Base-by-base conservation (phyloP, 2,888 invertebrate species). In the Choristoneura rosaceana region DNA sequence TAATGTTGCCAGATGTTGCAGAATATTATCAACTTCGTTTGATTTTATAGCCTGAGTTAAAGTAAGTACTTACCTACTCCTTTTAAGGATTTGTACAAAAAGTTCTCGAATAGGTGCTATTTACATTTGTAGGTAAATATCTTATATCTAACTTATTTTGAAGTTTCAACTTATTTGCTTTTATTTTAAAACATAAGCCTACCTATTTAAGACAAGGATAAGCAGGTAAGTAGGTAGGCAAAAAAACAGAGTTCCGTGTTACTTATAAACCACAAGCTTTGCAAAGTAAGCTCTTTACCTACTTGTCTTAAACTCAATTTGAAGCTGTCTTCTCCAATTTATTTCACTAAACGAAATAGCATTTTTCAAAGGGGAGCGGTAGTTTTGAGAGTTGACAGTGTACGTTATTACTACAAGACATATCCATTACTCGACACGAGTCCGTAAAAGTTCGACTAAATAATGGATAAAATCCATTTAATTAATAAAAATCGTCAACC, bases 371-470 rank as follows among this genome's bases (percentile, higher is more conserved):
- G 80, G 80, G 82, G 83, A 82, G 78, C 77, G 78, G 80, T 83
- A 82, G 83, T 85, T 85, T 80, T 81, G 76, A 79, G 78, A 80
- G 78, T 81, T 83, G 86, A 84, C 82, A 81, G 79, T 78, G 81
- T 78, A 81, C 82, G 80, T 84, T 84, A 82, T 85, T 81, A 81
- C 80, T 78, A 88, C 88, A 88, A 76, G 86, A 80, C 79, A 84
- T 81, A 83, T 87, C 87, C 88, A 88, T 88, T 87, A 85, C 60
- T 69, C 58, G 73, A 71, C 68, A 74, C 3, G 58, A 33, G 62
- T 52, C 64, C 9, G 59, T 15, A 52, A 66, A 69, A 52, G 34
- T 69, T 64, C 64, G 63, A n/a, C n/a, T 59, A 69, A 69, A 63
- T 71, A 69, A 73, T 69, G 63, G 64, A 63, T 59, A 45, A 64